phyloP scores from a whole-genome alignment of 35 echinoderm and acorn worm genomes.

The Ophiothrix spiculata region DNA sequence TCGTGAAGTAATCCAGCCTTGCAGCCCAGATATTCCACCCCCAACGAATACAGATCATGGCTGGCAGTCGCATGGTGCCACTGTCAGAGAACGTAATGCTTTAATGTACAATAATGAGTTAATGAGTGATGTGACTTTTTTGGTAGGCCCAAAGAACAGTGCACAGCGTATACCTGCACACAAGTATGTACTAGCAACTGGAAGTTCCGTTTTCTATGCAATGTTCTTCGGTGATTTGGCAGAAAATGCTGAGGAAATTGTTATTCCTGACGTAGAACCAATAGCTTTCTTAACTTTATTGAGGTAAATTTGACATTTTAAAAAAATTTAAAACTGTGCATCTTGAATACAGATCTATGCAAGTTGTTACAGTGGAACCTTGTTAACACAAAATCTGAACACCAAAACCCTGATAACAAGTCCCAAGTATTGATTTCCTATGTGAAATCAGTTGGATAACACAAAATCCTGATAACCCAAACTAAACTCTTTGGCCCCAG shows the following conservation, averaged over 20 bases:
- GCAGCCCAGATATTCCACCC: conserved; percentile 28
- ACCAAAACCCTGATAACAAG: too few relatives aligned
- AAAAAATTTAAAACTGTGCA: too few relatives aligned
- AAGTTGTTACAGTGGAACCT: too few relatives aligned
- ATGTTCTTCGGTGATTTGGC: conserved; percentile 98
- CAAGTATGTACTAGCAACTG: conserved; percentile 92
- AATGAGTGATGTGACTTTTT: conserved; percentile 92
- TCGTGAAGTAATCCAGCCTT: conserved; percentile 42
- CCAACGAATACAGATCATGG: conserved; percentile 18
- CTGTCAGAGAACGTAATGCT: conserved; percentile 79
- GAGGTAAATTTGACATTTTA: too few relatives aligned
- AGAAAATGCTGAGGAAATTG: conserved; percentile 79
- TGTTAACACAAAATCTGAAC: too few relatives aligned
- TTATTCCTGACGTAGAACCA: conserved; percentile 93
- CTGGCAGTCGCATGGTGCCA: conserved; percentile 87
- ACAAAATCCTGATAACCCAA: too few relatives aligned
- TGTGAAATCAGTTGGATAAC: too few relatives aligned
- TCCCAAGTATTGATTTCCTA: too few relatives aligned
- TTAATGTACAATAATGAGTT: conserved; percentile 88
- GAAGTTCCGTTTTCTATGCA: conserved; percentile 96
- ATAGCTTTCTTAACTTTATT: conserved; percentile 83
- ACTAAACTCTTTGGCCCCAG: too few relatives aligned
- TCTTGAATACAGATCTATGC: too few relatives aligned
- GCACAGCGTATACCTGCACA: conserved; percentile 82
- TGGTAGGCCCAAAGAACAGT: conserved; percentile 75